Evolutionary conservation across 2,113 vertebrate genomes (phyloP).

Genomic region (Cephalopterus ornatus): DNA sequence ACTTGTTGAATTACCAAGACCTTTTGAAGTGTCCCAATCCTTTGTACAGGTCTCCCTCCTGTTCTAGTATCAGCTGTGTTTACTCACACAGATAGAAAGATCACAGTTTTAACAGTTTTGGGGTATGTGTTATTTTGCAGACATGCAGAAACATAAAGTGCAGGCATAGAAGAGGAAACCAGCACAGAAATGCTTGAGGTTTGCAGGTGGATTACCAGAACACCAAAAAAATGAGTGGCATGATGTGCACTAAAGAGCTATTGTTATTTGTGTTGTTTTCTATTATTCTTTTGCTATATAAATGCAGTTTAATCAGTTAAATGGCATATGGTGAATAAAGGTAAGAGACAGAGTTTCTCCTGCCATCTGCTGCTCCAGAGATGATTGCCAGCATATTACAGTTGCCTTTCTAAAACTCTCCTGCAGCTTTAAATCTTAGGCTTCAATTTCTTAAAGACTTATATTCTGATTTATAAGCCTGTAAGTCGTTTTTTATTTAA

Average conservation of each 20-base stretch:
- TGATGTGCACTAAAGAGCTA: not conserved
- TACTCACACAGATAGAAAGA: not conserved
- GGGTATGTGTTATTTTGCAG: not conserved
- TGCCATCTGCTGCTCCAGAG: constrained; percentile 32
- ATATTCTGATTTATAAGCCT: not conserved
- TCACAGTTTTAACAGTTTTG: not conserved
- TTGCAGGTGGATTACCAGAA: not conserved
- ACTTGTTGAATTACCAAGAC: not conserved
- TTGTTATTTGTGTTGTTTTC: not conserved
- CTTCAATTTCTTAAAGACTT: not conserved
- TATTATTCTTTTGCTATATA: not conserved
- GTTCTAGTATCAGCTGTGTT: not conserved
- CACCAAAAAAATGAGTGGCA: not conserved
- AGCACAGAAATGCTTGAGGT: not conserved
- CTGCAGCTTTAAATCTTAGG: not conserved
- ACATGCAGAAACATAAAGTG: not conserved
- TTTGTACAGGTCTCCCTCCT: not conserved
- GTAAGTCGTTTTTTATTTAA: not conserved
- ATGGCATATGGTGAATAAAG: constrained; percentile 49
- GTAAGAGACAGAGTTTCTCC: constrained; percentile 49
- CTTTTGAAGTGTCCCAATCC: not conserved
- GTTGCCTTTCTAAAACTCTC: not conserved
- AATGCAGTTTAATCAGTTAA: constrained; percentile 34
- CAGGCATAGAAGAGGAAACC: not conserved
- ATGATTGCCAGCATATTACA: constrained; percentile 8